Percentiles rank a stretch among this genome's conserved stretches.
Conservation (phyloP, 2,797 vertebrate species). For the Sebastes diaconus region DNA sequence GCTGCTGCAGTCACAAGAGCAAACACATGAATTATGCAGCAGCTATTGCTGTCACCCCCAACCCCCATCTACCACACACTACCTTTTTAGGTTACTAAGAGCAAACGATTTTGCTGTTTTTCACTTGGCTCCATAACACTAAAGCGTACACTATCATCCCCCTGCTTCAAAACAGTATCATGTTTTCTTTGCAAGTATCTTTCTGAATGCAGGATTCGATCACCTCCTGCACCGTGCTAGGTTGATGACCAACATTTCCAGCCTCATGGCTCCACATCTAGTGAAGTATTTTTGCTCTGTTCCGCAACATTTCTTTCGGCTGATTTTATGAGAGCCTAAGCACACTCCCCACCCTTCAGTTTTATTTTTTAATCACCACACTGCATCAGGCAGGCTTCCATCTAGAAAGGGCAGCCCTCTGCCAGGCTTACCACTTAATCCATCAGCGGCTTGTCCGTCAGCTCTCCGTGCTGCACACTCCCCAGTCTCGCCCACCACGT, state of each 20-base stretch:
- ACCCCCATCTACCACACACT: constrained; percentile 34
- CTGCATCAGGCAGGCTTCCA: constrained; percentile 71
- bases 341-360: constrained; percentile 42
- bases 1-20: constrained; percentile 66
- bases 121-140: constrained; percentile 7
- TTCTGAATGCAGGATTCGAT: constrained; percentile 44
- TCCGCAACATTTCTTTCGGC: constrained; percentile 21
- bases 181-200: constrained; percentile 60
- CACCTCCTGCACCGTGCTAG: constrained; percentile 24
- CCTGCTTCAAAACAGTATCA: constrained; percentile 46
- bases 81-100: constrained; percentile 52
- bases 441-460: constrained; percentile 73
- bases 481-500: constrained; percentile 61
- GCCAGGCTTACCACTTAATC: constrained; percentile 81
- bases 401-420: constrained; percentile 76
- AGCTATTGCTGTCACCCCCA: constrained; percentile 63
- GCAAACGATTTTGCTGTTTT: constrained; percentile 50
- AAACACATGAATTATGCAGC: constrained; percentile 75
- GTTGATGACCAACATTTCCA: constrained; percentile 30
- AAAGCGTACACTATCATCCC: not conserved
- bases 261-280: not conserved
- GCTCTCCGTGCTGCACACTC: constrained; percentile 56
- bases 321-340: constrained; percentile 44
- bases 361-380: constrained; percentile 79
- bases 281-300: constrained; percentile 6